Percentiles rank a stretch among this genome's conserved stretches.
These are phyloP conservation scores for Myotis davidii DNA, from an alignment of 2,113 vertebrate species.

Conservation along the genomic window DNA sequence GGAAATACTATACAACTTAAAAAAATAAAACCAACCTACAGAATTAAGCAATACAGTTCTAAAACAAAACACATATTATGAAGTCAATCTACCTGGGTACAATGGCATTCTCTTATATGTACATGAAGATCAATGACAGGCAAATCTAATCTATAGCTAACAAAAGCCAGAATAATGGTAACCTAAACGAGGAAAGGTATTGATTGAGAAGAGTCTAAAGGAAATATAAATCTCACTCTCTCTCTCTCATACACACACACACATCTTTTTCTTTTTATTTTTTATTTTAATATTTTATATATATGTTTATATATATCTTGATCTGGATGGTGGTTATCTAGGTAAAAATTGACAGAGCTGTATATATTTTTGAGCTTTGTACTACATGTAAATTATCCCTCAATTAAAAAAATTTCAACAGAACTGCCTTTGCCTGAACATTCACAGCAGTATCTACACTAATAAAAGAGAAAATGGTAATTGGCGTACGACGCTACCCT, in stretches of 20 bases:
- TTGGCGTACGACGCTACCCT: no score
- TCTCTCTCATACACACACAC: no score
- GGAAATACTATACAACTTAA: neutral
- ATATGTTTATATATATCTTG: neutral
- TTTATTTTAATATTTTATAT: no score
- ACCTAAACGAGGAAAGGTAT: neutral
- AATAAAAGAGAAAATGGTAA: no score
- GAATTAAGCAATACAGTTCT: neutral
- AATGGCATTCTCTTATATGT: neutral
- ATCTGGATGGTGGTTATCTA: neutral
- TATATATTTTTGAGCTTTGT: neutral
- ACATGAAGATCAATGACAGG: neutral
- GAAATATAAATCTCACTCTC: neutral
- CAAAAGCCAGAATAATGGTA: conserved; percentile 5
- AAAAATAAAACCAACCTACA: neutral
- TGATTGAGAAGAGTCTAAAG: neutral
- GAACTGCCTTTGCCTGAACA: neutral
- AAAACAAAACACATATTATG: neutral
- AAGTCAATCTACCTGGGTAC: neutral
- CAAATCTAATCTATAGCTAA: neutral
- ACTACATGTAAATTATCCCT: neutral
- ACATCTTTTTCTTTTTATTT: no score
- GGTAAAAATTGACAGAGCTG: neutral
- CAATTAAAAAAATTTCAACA: neutral
- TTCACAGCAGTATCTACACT: neutral